A percentile compares a stretch with the other conserved stretches of the same genome.
phyloP scores from a whole-genome alignment of 2,888 invertebrate species.

The Tanypteryx hageni region DNA sequence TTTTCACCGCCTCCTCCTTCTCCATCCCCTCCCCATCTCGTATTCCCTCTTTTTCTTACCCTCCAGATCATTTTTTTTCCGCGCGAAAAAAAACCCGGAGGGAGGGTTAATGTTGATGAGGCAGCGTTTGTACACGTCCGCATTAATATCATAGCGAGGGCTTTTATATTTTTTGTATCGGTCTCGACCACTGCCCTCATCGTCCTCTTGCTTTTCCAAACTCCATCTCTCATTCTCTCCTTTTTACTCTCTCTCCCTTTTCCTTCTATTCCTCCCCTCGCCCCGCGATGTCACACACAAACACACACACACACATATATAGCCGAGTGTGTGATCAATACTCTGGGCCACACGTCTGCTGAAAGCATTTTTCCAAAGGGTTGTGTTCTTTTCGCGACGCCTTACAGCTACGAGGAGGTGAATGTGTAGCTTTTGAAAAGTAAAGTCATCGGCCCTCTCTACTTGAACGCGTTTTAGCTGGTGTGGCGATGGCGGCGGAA shows the following conservation, averaged over 20 bases:
- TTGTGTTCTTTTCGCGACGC: constrained; percentile 39
- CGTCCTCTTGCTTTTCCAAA: not conserved
- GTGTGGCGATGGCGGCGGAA: no score
- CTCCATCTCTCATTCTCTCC: not conserved
- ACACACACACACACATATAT: not conserved
- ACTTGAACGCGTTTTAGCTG: not conserved
- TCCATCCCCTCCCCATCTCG: not conserved
- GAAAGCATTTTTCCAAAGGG: constrained; percentile 45
- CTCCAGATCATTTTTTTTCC: not conserved
- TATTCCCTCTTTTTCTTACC: not conserved
- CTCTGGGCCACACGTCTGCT: constrained; percentile 44
- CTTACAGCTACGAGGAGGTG: not conserved
- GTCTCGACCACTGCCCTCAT: not conserved
- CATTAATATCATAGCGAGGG: constrained; percentile 44
- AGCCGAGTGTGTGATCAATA: constrained; percentile 42
- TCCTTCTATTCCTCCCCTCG: not conserved
- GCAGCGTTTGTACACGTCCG: constrained; percentile 35
- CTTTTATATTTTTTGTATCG: constrained; percentile 26
- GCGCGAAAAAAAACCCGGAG: not conserved
- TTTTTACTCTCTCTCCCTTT: constrained; percentile 1
- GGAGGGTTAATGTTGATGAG: constrained; percentile 61
- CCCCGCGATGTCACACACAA: not conserved
- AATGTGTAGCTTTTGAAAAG: constrained; percentile 27
- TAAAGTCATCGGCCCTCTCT: constrained; percentile 20
- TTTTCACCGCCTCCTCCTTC: not conserved